phyloP scores from a whole-genome alignment of 2,113 vertebrate genomes.

The Pyxicephalus adspersus region DNA sequence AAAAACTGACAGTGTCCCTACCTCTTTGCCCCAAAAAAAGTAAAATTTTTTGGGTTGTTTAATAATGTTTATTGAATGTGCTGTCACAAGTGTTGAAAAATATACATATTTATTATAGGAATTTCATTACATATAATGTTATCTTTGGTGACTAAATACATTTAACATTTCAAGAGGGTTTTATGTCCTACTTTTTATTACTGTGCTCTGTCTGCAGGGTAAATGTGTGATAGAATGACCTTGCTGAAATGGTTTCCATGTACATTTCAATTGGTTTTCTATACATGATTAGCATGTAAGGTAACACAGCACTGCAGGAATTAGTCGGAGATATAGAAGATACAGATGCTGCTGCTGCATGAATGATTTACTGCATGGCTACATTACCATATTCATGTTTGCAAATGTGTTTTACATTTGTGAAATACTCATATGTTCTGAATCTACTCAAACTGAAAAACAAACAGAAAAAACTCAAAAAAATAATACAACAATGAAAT shows the following conservation, averaged over 20 bases:
- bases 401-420: slow-evolving; percentile 23
- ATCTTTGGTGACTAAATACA: no score
- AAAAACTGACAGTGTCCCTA: no score
- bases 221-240: slow-evolving; percentile 31
- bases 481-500: neutral
- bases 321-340: slow-evolving; percentile 11
- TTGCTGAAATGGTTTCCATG: slow-evolving; percentile 27
- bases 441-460: neutral
- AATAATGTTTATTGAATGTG: no score
- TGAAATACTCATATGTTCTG: neutral
- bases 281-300: slow-evolving; percentile 24
- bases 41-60: no score
- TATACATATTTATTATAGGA: no score
- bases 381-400: slow-evolving; percentile 37
- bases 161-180: neutral
- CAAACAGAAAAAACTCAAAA: neutral
- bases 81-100: no score
- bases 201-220: neutral
- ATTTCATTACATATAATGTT: no score
- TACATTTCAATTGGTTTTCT: slow-evolving; percentile 34
- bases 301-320: slow-evolving; percentile 9
- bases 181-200: slow-evolving; percentile 2
- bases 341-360: slow-evolving; percentile 12
- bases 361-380: slow-evolving; percentile 4
- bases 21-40: no score